Conservation (phyloP, 1,140 invertebrate species). For the Xylocopa sonorina region DNA sequence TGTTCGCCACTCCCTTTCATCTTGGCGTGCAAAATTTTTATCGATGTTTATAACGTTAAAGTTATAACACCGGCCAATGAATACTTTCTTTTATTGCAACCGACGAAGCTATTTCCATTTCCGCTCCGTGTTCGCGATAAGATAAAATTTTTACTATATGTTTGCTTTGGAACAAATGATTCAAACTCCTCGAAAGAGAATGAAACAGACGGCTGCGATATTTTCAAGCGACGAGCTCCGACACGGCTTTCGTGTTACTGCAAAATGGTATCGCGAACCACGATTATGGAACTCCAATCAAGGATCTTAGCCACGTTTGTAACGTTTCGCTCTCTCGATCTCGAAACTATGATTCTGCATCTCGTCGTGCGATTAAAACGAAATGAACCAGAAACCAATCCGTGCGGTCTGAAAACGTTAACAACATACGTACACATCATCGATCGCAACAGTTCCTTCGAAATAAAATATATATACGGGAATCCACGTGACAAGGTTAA, state of each 20-base stretch:
- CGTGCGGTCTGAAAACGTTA: background rate
- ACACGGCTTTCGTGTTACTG: constrained; percentile 35
- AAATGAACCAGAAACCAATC: background rate
- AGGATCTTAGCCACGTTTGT: constrained; percentile 16
- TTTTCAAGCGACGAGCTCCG: background rate
- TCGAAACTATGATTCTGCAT: fast-evolving
- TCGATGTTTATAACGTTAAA: too few species aligned
- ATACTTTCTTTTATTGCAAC: background rate
- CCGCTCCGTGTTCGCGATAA: background rate
- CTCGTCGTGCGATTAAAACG: fast-evolving
- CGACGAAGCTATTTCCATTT: background rate
- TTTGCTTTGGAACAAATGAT: background rate
- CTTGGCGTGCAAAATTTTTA: background rate
- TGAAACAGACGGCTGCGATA: background rate
- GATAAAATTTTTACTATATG: background rate
- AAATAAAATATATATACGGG: background rate
- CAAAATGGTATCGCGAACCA: constrained; percentile 34
- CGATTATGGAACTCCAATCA: constrained; percentile 34
- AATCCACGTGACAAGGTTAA: constrained; percentile 41
- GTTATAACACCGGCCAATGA: background rate
- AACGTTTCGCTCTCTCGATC: background rate
- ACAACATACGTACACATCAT: fast-evolving
- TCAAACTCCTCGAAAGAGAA: background rate
- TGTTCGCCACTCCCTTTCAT: too few species aligned
- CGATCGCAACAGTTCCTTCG: background rate